A percentile compares a stretch with the other conserved stretches of the same genome.
Conservation (phyloP, 2,888 invertebrate species). For the Synanthedon myopaeformis region DNA sequence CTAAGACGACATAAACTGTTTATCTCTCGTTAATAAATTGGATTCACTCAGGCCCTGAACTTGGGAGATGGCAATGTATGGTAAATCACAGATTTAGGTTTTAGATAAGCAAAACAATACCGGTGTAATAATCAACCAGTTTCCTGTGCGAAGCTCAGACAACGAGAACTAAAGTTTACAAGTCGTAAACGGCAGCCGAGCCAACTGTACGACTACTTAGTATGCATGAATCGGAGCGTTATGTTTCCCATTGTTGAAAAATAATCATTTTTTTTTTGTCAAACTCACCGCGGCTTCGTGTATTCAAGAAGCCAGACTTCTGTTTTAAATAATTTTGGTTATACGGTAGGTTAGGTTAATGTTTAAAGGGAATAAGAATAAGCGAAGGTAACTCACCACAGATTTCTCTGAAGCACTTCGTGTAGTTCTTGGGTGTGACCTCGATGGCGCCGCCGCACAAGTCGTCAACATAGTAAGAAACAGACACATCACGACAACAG, state of each 20-base stretch:
- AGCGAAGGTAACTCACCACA: conserved; percentile 35
- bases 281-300: conserved; percentile 48
- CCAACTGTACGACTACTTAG: conserved; percentile 42
- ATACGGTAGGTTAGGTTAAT: not conserved
- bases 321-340: not conserved
- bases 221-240: conserved; percentile 39
- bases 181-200: conserved; percentile 24
- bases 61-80: conserved; percentile 27
- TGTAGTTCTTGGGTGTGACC: conserved; percentile 21
- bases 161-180: conserved; percentile 37
- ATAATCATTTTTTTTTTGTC: not conserved
- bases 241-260: conserved; percentile 22
- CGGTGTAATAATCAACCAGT: conserved; percentile 42
- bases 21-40: conserved; percentile 14
- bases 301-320: conserved; percentile 7
- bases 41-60: conserved; percentile 1
- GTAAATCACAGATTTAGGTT: conserved; percentile 34
- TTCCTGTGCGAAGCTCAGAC: conserved; percentile 46
- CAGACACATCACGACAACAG: conserved; percentile 35
- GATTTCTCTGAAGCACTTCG: conserved; percentile 37
- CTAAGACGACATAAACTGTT: conserved; percentile 11
- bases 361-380: not conserved
- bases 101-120: conserved; percentile 49
- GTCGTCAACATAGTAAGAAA: conserved; percentile 41
- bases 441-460: conserved; percentile 37